Base-by-base conservation (phyloP, 2,797 vertebrate species). In the Protosalanx chinensis region DNA sequence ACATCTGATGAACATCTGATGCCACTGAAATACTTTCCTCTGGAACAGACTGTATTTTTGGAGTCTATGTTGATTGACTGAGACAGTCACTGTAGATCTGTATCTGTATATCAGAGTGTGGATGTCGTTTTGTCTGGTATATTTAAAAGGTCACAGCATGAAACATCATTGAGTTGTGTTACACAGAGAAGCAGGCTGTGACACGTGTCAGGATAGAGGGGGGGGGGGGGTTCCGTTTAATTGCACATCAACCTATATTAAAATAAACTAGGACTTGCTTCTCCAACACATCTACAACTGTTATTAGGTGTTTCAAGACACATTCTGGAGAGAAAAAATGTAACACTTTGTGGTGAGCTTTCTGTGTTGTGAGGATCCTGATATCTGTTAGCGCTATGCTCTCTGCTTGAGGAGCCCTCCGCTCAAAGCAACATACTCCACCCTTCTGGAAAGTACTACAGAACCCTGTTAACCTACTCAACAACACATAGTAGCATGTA, bases 281-380 rank as follows among this genome's bases (percentile, higher is more conserved):
- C 37, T 37, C 5, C 58, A 72, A 35, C 35, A 41, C 37, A 41
- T 76, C 79, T 79, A 64, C 72, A 71, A 5, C 5, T 70, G 62
- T 73, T 84, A 86, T 65, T 20, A 13, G 64, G 5, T 68, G 64
- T 58, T 73, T 71, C 66, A 66, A 62, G 35, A 35, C 67, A 69
- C 71, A 70, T 33, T 13, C 6, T 20, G 30, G 53, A 76, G 23
- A n/a, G n/a, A n/a, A 64, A 64, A 35, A 27, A 37, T 20, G 10
- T 35, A 37, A 46, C 1, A 41, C 27, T 60, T 72, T 59, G 68
- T 23, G 20, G 62, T 77, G 76, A 30, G 60, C 71, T 37, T 71
- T 64, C 70, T 29, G 58, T 41, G 53, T 79, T 51, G 64, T 67
- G 63, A 60, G 60, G 57, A 72, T 75, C 20, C 16, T 18, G 15